phyloP scores from a whole-genome alignment of 2,888 invertebrate genomes.

The Pristionchus maxplancki region DNA sequence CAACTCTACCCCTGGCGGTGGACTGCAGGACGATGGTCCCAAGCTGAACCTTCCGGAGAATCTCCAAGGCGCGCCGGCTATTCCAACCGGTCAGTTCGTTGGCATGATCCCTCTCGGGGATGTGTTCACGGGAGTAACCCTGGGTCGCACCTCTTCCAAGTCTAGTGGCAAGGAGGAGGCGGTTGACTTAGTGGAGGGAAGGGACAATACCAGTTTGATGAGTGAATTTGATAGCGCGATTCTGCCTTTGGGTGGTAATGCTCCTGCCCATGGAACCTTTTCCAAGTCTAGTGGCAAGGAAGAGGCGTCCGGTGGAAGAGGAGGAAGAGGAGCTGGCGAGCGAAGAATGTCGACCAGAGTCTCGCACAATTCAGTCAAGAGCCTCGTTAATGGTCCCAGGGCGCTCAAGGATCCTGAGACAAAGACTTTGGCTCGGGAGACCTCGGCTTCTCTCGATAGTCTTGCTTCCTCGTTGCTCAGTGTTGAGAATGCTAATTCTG shows the following conservation, averaged over 20 bases:
- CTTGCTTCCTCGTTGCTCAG: neutral
- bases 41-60: no score
- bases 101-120: neutral
- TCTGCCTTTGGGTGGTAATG: no score
- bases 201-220: no score
- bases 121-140: no score
- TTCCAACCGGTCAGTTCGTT: neutral
- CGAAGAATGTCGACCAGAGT: neutral
- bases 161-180: neutral
- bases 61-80: neutral
- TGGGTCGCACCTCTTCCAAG: no score
- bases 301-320: neutral
- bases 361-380: neutral
- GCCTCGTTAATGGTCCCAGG: neutral
- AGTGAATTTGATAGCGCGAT: no score
- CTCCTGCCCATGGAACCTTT: no score
- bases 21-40: no score
- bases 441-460: neutral
- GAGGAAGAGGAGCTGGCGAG: neutral
- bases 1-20: neutral
- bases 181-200: no score
- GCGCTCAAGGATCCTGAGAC: neutral
- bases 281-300: neutral
- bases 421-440: neutral
- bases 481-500: neutral